Evolutionary conservation across 2,113 vertebrate genomes (phyloP), one percentile per base, ranked within the genome.

Genomic region (Grammomys dolichurus): DNA sequence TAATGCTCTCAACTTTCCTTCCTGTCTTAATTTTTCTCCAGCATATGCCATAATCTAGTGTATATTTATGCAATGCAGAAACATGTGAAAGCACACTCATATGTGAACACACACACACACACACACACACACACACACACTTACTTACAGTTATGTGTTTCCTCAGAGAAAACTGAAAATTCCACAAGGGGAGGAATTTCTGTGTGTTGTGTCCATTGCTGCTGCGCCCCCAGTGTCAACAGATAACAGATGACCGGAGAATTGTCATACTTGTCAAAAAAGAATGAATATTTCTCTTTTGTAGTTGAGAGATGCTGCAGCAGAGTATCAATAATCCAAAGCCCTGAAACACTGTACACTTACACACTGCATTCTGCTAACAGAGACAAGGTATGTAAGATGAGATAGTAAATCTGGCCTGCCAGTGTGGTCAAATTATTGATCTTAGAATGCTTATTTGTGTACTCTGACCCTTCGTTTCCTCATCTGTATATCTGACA

Each of bases 111-210:
- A 67, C 12, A 26, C 24, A 65, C 22, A n/a, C 17, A n/a, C 12
- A 26, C 24, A 65, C 22, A n/a, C 17, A n/a, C 28, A 24, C 60
- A 63, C n/a, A 22, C 33, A 7, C 3, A 12, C 60, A 2, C 31
- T 3, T 11, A 9, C 2, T 4, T 2, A 48, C 1, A 1, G 4
- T 20, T 14, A 3, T 0, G 0, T 26, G 65, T 26, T 43, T 72
- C 36, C 65, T 7, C 3, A 16, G 26, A 36, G 80, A 33, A 43
- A 36, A 22, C 31, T 0, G 5, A 1, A 13, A 13, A 51, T 36
- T 46, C 31, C 28, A 0, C 3, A 36, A 46, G 26, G 51, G 54
- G 28, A 43, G 36, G 43, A 19, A 11, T 14, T 33, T 65, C 46
- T 31, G 8, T 63, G 31, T 46, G 56, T 70, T n/a, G 40, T 89